phyloP scores from a whole-genome alignment of 1,140 invertebrate species.

The Aphaenogaster floridana region DNA sequence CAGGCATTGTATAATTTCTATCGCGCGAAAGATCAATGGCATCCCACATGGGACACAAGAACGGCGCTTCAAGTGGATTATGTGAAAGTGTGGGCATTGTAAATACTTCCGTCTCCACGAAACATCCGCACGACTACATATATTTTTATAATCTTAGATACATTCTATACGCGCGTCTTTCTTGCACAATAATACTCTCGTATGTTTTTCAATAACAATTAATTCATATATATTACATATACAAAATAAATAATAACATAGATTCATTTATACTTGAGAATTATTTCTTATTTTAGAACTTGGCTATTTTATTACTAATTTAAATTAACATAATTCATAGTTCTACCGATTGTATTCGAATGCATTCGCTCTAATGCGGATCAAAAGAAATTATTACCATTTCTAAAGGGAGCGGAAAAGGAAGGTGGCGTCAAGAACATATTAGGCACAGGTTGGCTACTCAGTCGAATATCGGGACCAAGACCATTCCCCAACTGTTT shows the following conservation, averaged over 20 bases:
- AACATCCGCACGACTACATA: background rate
- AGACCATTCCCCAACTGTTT: slow-evolving; percentile 69
- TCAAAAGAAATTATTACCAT: background rate
- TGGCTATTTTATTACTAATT: background rate
- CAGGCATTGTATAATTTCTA: slow-evolving; percentile 87
- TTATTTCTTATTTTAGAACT: slow-evolving; percentile 13
- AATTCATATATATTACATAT: background rate
- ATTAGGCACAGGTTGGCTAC: background rate
- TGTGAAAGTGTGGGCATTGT: slow-evolving; percentile 88
- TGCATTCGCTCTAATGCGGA: background rate
- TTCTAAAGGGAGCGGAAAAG: background rate
- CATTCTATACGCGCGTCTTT: background rate
- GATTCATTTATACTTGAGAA: background rate
- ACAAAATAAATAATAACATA: slow-evolving; percentile 27
- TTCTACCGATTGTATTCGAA: background rate
- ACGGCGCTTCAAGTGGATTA: slow-evolving; percentile 89
- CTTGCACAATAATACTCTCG: background rate
- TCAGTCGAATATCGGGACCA: background rate
- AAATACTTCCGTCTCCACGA: slow-evolving; percentile 66
- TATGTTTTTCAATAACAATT: background rate
- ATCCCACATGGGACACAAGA: slow-evolving; percentile 88
- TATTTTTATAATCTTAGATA: slow-evolving; percentile 32
- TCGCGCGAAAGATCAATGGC: slow-evolving; percentile 87
- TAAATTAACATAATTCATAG: background rate
- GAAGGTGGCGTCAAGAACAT: slow-evolving; percentile 46